These are phyloP conservation scores for Atethmia centrago DNA, from an alignment of 2,888 invertebrate genomes.

Conservation along the genomic window DNA sequence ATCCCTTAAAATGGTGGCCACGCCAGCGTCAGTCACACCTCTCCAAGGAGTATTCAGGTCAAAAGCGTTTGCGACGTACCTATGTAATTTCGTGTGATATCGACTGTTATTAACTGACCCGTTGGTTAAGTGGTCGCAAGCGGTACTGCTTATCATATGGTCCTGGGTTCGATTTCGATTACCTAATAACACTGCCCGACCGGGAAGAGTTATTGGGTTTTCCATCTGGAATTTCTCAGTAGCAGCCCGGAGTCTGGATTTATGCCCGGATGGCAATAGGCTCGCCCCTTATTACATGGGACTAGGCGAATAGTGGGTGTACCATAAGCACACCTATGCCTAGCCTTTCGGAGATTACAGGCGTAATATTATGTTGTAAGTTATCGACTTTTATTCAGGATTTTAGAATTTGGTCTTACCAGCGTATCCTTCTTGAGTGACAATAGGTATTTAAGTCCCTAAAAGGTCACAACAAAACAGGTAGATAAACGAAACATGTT, in stretches of 20 bases:
- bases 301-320: not conserved
- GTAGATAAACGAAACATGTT: constrained; percentile 30
- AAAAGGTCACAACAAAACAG: not conserved
- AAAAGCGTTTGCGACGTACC: too few relatives aligned
- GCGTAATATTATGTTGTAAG: not conserved
- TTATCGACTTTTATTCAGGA: not conserved
- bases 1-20: too few relatives aligned
- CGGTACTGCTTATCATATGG: too few relatives aligned
- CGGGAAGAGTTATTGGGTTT: too few relatives aligned
- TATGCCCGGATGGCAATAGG: not conserved
- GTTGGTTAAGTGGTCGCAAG: too few relatives aligned
- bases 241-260: not conserved
- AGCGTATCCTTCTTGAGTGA: not conserved
- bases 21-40: too few relatives aligned
- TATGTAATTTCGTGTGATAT: too few relatives aligned
- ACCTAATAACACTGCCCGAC: too few relatives aligned
- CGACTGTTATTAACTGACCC: too few relatives aligned
- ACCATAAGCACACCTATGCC: not conserved
- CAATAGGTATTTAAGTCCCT: not conserved
- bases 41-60: too few relatives aligned
- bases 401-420: constrained; percentile 1
- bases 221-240: not conserved
- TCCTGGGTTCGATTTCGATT: too few relatives aligned
- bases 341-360: not conserved
- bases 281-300: not conserved